Evolutionary conservation across 2,888 invertebrate species (phyloP).

Genomic region (Polydrusus tereticollis): DNA sequence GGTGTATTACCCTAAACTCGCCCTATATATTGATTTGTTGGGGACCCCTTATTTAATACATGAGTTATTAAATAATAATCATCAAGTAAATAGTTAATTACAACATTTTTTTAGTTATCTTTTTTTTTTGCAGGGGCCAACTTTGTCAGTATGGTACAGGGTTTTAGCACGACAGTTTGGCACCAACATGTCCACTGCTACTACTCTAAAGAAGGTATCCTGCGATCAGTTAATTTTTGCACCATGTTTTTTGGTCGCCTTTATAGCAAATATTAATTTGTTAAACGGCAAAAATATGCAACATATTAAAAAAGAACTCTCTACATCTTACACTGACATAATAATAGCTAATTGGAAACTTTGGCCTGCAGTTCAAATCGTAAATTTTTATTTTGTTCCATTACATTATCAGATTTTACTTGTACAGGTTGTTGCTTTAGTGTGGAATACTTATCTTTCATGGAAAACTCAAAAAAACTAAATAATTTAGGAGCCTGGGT

Average conservation of each 20-base stretch:
- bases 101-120: neutral
- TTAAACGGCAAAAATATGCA: conserved; percentile 72
- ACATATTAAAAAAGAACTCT: conserved; percentile 70
- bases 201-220: conserved; percentile 76
- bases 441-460: conserved; percentile 90
- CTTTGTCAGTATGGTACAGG: conserved; percentile 79
- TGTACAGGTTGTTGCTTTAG: conserved; percentile 82
- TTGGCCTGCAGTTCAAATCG: conserved; percentile 88
- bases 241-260: conserved; percentile 73
- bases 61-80: too few relatives aligned
- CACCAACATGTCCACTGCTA: conserved; percentile 60
- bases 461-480: conserved; percentile 71
- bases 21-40: too few relatives aligned
- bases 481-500: neutral
- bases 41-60: too few relatives aligned
- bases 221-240: conserved; percentile 82
- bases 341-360: conserved; percentile 78
- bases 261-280: conserved; percentile 73
- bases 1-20: too few relatives aligned
- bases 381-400: conserved; percentile 89
- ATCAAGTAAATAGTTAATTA: neutral
- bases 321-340: conserved; percentile 75
- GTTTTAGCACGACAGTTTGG: conserved; percentile 64
- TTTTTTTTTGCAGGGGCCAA: conserved; percentile 72
- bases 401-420: conserved; percentile 85